A percentile compares a stretch with the other conserved stretches of the same genome.
These are phyloP conservation scores for Colinus virginianus DNA, from an alignment of 2,113 vertebrate genomes.

Conservation along the genomic window DNA sequence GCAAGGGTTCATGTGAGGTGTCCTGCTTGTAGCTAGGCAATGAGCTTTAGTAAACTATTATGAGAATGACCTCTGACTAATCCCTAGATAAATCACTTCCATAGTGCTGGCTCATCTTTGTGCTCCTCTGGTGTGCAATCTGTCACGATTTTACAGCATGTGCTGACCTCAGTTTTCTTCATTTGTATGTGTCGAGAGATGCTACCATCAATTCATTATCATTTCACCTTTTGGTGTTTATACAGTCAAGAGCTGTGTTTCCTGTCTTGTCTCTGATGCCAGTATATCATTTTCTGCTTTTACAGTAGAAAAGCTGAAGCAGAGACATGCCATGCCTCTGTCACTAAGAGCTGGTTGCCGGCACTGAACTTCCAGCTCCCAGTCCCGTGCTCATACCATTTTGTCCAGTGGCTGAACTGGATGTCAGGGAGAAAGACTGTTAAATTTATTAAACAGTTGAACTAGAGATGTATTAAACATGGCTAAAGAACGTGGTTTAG, in stretches of 20 bases:
- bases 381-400: not conserved
- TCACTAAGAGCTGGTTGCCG: not conserved
- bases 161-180: slow-evolving; percentile 37
- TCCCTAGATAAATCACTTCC: slow-evolving; percentile 36
- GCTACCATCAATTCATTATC: not conserved
- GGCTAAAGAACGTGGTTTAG: not conserved
- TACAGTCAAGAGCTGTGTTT: slow-evolving; percentile 25
- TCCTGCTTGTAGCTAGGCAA: slow-evolving; percentile 38
- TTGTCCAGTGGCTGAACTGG: not conserved
- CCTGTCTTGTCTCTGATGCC: not conserved
- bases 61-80: slow-evolving; percentile 36
- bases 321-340: not conserved
- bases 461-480: not conserved
- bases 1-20: slow-evolving; percentile 43
- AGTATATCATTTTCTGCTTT: not conserved
- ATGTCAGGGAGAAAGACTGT: not conserved
- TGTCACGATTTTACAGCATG: slow-evolving; percentile 34
- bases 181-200: not conserved
- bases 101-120: slow-evolving; percentile 63
- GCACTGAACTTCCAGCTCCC: rapidly evolving
- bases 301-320: not conserved
- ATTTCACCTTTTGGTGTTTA: slow-evolving; percentile 23
- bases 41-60: slow-evolving; percentile 35
- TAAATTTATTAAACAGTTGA: not conserved
- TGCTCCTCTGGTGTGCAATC: slow-evolving; percentile 27